phyloP scores from a whole-genome alignment of 2,113 vertebrate genomes.

The Perccottus glenii region DNA sequence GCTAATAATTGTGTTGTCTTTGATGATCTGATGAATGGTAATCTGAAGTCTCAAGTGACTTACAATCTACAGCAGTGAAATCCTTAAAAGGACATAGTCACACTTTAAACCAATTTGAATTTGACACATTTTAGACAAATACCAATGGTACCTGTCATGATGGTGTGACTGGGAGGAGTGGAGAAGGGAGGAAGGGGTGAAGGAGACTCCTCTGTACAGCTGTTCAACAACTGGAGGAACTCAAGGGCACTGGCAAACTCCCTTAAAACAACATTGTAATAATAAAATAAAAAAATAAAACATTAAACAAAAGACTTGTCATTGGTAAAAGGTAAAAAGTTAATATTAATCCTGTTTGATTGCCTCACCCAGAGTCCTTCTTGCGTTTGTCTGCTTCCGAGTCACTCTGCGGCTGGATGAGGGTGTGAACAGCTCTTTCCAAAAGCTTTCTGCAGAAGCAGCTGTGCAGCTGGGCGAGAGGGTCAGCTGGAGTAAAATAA shows the following conservation, averaged over 20 bases:
- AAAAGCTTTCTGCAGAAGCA: slow-evolving; percentile 94
- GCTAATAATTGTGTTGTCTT: slow-evolving; percentile 17
- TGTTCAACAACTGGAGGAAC: slow-evolving; percentile 91
- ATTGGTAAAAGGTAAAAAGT: background rate
- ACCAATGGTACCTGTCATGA: slow-evolving; percentile 66
- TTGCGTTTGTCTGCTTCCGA: slow-evolving; percentile 63
- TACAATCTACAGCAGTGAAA: slow-evolving; percentile 2
- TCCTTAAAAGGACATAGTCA: slow-evolving; percentile 2
- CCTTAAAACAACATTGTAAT: slow-evolving; percentile 64
- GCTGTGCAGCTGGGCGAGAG: slow-evolving; percentile 93
- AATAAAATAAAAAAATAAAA: background rate
- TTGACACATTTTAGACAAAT: background rate
- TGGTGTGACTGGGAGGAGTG: slow-evolving; percentile 72
- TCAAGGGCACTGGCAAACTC: slow-evolving; percentile 90
- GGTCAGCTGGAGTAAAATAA: slow-evolving; percentile 81
- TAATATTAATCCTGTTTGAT: background rate
- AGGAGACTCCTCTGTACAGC: slow-evolving; percentile 85
- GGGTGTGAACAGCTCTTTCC: slow-evolving; percentile 88
- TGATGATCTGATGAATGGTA: slow-evolving; percentile 33
- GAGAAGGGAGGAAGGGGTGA: slow-evolving; percentile 71
- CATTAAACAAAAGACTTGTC: background rate
- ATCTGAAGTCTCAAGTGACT: slow-evolving; percentile 8
- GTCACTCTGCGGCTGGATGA: slow-evolving; percentile 89
- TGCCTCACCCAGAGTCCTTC: slow-evolving; percentile 66
- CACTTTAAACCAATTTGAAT: background rate